These are phyloP conservation scores for Pteromalus puparum DNA, from an alignment of 1,140 invertebrate genomes.

Conservation along the genomic window DNA sequence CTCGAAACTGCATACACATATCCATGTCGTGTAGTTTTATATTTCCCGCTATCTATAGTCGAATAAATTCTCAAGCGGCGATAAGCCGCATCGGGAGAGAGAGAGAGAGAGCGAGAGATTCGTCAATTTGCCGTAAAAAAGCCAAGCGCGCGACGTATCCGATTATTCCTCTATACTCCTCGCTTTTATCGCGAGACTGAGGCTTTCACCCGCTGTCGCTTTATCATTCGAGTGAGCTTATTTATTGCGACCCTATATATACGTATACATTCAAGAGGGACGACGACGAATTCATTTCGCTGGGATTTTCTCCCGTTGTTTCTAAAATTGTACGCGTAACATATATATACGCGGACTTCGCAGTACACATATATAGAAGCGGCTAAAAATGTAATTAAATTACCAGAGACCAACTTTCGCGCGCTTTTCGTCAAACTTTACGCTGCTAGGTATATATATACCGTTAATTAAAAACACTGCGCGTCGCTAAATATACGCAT, in stretches of 20 bases:
- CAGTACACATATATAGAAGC: not conserved
- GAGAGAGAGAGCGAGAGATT: not conserved
- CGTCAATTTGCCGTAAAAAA: constrained; percentile 4
- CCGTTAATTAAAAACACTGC: not conserved
- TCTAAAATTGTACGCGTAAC: not conserved
- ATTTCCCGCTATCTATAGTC: not conserved
- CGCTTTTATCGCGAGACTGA: not conserved
- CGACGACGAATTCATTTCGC: not conserved
- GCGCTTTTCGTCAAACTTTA: not conserved
- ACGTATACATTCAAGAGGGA: not conserved
- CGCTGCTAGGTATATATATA: not conserved
- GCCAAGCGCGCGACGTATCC: not conserved
- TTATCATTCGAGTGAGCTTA: not conserved
- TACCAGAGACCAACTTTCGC: not conserved
- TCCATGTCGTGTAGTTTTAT: not conserved
- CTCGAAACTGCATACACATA: no score
- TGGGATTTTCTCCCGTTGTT: not conserved
- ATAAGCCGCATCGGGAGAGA: not conserved
- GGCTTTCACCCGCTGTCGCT: not conserved
- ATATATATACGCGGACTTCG: no score
- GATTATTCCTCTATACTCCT: not conserved
- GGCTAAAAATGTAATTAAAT: not conserved
- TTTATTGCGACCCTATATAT: not conserved
- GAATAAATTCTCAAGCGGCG: not conserved
- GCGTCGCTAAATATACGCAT: no score